phyloP scores from a whole-genome alignment of 2,113 vertebrate species.

The Aramus guarauna region DNA sequence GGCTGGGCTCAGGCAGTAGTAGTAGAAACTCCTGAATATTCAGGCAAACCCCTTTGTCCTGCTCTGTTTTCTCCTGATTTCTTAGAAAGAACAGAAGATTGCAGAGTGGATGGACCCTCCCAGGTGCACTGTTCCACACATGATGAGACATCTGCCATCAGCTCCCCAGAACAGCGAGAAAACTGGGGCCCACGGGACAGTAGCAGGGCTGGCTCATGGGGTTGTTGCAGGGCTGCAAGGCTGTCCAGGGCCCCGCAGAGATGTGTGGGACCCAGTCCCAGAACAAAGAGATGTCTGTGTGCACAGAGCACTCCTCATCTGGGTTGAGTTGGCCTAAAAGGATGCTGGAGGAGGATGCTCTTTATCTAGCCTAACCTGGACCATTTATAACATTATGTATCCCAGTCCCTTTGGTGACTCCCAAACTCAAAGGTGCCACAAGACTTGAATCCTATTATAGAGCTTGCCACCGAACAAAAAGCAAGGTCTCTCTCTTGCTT shows the following conservation, averaged over 20 bases:
- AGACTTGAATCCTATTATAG: neutral
- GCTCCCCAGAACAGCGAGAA: neutral
- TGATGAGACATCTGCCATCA: neutral
- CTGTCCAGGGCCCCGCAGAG: rapidly evolving
- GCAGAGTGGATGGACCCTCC: neutral
- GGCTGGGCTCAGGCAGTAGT: neutral
- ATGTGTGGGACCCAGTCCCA: neutral
- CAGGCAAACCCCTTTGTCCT: neutral
- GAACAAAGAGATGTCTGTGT: neutral
- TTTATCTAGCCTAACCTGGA: neutral
- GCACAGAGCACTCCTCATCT: neutral
- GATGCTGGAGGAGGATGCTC: neutral
- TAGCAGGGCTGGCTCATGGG: neutral
- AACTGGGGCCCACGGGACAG: rapidly evolving
- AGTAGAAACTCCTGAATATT: neutral
- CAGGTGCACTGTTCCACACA: neutral
- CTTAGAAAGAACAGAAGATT: neutral
- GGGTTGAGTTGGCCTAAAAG: neutral
- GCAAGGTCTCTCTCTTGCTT: neutral
- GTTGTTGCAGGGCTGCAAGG: neutral
- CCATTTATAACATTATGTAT: neutral
- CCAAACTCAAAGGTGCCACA: rapidly evolving
- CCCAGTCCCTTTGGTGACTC: neutral
- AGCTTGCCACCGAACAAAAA: neutral
- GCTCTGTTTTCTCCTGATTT: neutral